Percentiles rank a stretch among this genome's conserved stretches.
Conservation (phyloP, 2,888 invertebrate species). For the Pristionchus arcanus region DNA sequence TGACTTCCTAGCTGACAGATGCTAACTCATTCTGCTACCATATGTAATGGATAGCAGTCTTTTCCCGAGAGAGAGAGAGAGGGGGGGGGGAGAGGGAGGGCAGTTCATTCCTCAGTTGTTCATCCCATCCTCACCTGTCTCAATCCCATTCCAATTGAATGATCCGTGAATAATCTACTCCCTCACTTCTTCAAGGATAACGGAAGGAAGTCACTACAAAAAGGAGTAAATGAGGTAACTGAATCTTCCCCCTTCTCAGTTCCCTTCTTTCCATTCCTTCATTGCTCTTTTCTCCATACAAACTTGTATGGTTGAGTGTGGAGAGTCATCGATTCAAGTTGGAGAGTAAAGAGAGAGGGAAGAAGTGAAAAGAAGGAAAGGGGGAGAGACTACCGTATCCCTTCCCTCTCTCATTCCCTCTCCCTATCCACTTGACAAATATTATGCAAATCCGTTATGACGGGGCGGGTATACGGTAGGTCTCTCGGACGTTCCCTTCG, state of each 20-base stretch:
- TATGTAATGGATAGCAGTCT: constrained; percentile 9
- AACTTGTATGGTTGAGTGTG: constrained; percentile 28
- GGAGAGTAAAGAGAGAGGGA: constrained; percentile 39
- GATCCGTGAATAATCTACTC: background rate
- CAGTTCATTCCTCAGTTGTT: background rate
- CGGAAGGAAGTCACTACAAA: background rate
- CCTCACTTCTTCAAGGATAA: constrained; percentile 19
- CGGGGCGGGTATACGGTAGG: constrained; percentile 22
- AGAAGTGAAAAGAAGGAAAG: constrained; percentile 37
- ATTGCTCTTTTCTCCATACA: constrained; percentile 8
- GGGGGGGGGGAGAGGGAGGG: background rate
- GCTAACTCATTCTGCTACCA: constrained; percentile 47
- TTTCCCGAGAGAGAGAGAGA: background rate
- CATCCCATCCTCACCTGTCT: background rate
- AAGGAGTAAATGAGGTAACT: background rate
- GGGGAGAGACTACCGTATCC: constrained; percentile 51
- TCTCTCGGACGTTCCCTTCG: background rate
- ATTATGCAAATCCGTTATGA: constrained; percentile 48
- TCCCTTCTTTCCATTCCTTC: constrained; percentile 17
- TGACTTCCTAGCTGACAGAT: constrained; percentile 26
- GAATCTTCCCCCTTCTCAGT: background rate
- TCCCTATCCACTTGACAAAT: constrained; percentile 41
- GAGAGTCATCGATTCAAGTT: constrained; percentile 38
- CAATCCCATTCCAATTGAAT: constrained; percentile 22
- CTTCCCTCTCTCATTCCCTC: constrained; percentile 6